phyloP scores from a whole-genome alignment of 2,797 vertebrate species.

The Cossypha dichroa region DNA sequence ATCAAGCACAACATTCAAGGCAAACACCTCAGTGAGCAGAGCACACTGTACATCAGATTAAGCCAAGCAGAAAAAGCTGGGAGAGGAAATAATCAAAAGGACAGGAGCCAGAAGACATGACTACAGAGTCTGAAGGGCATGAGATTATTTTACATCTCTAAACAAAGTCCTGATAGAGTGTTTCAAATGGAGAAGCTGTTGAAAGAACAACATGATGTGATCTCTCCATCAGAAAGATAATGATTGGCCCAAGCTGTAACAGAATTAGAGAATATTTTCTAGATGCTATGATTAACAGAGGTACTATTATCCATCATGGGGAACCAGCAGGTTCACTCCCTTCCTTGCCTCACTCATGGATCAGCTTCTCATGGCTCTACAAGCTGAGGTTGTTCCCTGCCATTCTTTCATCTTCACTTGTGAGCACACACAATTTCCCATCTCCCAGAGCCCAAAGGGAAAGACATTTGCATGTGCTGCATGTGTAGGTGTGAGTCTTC shows the following conservation, averaged over 20 bases:
- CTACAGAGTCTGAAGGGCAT: neutral
- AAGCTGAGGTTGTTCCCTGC: neutral
- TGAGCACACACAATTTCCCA: neutral
- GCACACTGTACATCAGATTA: neutral
- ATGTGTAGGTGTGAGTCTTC: neutral
- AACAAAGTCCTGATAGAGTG: neutral
- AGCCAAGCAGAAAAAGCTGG: neutral
- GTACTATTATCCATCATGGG: neutral
- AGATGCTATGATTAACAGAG: neutral
- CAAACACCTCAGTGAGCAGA: neutral
- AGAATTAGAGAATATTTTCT: neutral
- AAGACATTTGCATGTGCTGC: neutral
- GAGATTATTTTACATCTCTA: neutral
- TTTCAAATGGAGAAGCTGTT: neutral
- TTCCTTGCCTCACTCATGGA: neutral
- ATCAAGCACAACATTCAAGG: neutral
- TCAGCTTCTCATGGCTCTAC: neutral
- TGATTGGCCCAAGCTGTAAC: neutral
- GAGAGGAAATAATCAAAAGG: neutral
- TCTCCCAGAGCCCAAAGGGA: neutral
- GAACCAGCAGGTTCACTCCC: neutral
- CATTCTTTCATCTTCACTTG: neutral
- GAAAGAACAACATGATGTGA: neutral
- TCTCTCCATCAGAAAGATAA: neutral
- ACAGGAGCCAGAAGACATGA: neutral